Conservation (phyloP, 2,888 invertebrate genomes). For the Aquatica leii region DNA sequence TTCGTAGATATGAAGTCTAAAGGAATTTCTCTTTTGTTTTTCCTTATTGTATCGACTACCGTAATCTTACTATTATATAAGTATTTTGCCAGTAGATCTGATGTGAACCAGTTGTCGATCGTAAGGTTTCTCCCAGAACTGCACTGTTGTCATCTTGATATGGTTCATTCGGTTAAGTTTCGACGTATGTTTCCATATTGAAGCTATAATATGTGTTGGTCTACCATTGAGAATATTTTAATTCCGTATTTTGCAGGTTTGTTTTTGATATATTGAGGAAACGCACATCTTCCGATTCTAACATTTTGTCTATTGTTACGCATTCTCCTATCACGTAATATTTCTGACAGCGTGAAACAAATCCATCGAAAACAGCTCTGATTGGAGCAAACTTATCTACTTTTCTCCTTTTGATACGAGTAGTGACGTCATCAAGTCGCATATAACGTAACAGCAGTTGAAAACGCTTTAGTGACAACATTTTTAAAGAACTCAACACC, state of each 20-base stretch:
- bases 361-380: neutral
- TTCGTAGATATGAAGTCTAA: neutral
- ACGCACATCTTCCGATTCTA: neutral
- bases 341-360: neutral
- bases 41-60: neutral
- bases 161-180: neutral
- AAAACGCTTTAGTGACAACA: no score
- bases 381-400: neutral
- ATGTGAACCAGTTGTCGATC: slow-evolving; percentile 20
- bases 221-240: neutral
- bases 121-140: neutral
- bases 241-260: neutral
- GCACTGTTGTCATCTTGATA: neutral
- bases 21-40: slow-evolving; percentile 14
- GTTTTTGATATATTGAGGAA: neutral
- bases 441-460: neutral
- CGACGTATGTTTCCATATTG: neutral
- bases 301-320: neutral
- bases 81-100: slow-evolving; percentile 3
- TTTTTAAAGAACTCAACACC: neutral
- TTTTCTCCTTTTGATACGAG: neutral
- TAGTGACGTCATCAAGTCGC: neutral
- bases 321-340: neutral
- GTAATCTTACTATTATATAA: neutral
- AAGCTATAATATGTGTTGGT: neutral